Conservation (phyloP, 2,797 vertebrate genomes). For the Cyprinodon diabolis region DNA sequence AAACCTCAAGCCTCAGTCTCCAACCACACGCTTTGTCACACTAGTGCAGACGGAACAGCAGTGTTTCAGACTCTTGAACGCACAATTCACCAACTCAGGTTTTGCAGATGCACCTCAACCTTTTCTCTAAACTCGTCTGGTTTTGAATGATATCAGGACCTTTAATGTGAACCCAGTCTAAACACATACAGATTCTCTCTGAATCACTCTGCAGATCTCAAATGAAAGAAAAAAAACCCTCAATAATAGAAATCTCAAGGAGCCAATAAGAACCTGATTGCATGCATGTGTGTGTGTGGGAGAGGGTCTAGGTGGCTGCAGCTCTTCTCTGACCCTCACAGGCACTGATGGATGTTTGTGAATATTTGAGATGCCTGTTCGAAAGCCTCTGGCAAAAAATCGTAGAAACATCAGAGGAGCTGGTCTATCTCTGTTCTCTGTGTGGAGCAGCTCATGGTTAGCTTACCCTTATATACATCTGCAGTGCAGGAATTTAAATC, state of each 20-base stretch:
- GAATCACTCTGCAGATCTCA: constrained; percentile 6
- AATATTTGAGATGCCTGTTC: constrained; percentile 63
- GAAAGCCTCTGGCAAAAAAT: constrained; percentile 61
- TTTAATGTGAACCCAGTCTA: no score
- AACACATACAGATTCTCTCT: constrained; percentile 1
- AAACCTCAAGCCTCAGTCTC: constrained; percentile 12
- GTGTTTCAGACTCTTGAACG: constrained; percentile 3
- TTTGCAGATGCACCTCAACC: background rate
- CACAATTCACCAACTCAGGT: background rate
- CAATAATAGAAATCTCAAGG: constrained; percentile 31
- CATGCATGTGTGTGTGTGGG: background rate
- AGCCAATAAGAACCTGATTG: constrained; percentile 8
- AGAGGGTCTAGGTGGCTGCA: constrained; percentile 15
- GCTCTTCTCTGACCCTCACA: constrained; percentile 51
- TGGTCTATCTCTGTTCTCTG: constrained; percentile 48
- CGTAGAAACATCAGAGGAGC: constrained; percentile 45
- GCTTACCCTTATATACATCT: constrained; percentile 13
- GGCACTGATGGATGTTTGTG: constrained; percentile 64
- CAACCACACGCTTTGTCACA: constrained; percentile 6
- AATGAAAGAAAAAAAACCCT: constrained; percentile 10
- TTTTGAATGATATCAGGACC: no score
- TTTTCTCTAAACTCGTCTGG: background rate
- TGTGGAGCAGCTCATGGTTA: constrained; percentile 51
- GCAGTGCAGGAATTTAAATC: constrained; percentile 49
- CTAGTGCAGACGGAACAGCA: background rate